Base-by-base conservation (phyloP, 2,113 vertebrate genomes). In the Noturus placidus region DNA sequence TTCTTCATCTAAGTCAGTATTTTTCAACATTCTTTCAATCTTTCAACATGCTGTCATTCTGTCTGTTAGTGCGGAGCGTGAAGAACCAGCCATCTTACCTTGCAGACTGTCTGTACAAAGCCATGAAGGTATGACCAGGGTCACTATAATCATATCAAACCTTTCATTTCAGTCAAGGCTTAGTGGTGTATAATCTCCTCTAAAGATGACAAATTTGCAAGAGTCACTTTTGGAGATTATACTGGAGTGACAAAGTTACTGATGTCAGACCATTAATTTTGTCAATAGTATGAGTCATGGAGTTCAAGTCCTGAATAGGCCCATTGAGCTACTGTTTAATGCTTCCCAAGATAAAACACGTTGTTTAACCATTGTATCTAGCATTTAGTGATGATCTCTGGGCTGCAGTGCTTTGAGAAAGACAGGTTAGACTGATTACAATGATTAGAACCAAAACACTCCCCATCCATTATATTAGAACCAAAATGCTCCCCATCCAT, bases 81-180 rank as follows among this genome's bases (percentile, higher is more conserved):
- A 99, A 99, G 95, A 98, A 99, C 93, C 97, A 97, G 93, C 96
- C 97, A 0, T 96, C 95, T 33, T 99, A 98, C 93, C 97, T 99
- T 19, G 97, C 98, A 10, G 97, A 99, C 92, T 97, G 97, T 46
- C 95, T 99, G 86, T 98, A 99, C 94, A 97, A 97, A 93, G 97
- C 98, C 91, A 99, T 99, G 98, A 99, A 99, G 98, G 98, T 99
- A 94, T 67, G 83, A 46, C 46, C 25, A 22, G 77, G 65, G 27
- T 46, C 2, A 25, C 25, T 9, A 3, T 67, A 74, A 42, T 38
- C 15, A 8, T 20, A 86, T 15, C 25, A 33, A 35, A 9, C 27
- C 35, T 38, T 38, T 57, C 8, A 56, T 20, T 56, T 56, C 52
- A 57, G 17, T 80, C 52, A 80, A 54, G 27, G 33, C 17, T 33